A percentile compares a stretch with the other conserved stretches of the same genome.
phyloP scores from a whole-genome alignment of 1,140 invertebrate species.

The Drosophila orena region DNA sequence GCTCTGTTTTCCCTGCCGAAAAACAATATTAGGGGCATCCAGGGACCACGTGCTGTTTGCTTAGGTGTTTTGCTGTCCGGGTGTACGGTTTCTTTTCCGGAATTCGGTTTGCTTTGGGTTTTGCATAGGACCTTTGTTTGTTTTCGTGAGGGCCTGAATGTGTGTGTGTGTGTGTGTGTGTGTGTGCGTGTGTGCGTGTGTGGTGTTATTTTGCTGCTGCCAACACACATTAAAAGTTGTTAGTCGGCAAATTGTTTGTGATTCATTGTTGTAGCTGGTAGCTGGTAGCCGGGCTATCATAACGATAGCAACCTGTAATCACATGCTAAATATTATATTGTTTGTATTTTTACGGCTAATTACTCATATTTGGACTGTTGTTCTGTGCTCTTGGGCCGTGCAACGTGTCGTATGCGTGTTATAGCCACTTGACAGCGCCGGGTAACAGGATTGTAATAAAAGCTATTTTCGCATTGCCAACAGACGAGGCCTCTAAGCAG shows the following conservation, averaged over 20 bases:
- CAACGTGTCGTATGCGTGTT: slow-evolving; percentile 72
- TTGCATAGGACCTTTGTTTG: slow-evolving; percentile 31
- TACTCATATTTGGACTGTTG: slow-evolving; percentile 60
- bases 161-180: background rate
- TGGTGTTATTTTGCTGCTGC: slow-evolving; percentile 43
- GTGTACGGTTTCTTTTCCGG: slow-evolving; percentile 32
- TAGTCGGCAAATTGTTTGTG: slow-evolving; percentile 72
- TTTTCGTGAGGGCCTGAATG: slow-evolving; percentile 10
- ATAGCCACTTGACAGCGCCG: slow-evolving; percentile 61
- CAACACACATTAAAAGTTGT: slow-evolving; percentile 57
- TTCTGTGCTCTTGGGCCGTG: background rate
- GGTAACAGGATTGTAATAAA: slow-evolving; percentile 44
- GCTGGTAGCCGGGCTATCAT: slow-evolving; percentile 56
- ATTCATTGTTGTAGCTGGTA: slow-evolving; percentile 63
- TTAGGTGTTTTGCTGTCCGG: slow-evolving; percentile 38
- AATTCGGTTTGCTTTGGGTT: slow-evolving; percentile 39
- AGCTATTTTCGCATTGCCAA: slow-evolving; percentile 62
- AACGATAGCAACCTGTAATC: slow-evolving; percentile 59
- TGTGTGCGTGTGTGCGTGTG: background rate
- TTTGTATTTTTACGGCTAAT: slow-evolving; percentile 74
- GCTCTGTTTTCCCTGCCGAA: slow-evolving; percentile 16
- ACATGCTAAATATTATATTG: slow-evolving; percentile 64
- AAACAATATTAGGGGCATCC: slow-evolving; percentile 23
- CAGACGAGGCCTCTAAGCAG: slow-evolving; percentile 31
- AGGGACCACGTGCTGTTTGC: slow-evolving; percentile 39